Evolutionary conservation across 2,797 vertebrate species (phyloP).

Genomic region (Scyliorhinus canicula): DNA sequence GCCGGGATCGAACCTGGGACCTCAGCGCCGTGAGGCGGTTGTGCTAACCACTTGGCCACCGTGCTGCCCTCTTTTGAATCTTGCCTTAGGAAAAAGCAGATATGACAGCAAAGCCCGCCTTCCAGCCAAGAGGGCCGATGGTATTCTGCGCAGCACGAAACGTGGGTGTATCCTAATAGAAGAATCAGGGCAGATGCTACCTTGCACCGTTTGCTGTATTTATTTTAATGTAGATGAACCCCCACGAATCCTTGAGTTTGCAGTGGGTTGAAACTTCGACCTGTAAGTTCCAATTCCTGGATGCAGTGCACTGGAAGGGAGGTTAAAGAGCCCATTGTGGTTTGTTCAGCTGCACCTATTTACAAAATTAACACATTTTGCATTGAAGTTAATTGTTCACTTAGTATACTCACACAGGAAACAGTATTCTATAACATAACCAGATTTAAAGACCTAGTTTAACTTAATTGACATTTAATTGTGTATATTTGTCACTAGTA

Average conservation of each 20-base stretch:
- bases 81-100: constrained; percentile 65
- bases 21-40: too few species aligned
- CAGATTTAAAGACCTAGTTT: constrained; percentile 19
- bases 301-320: constrained; percentile 55
- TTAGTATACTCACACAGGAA: constrained; percentile 21
- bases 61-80: too few species aligned
- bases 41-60: too few species aligned
- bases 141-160: constrained; percentile 69
- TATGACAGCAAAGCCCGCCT: constrained; percentile 70
- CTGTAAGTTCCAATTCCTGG: constrained; percentile 69
- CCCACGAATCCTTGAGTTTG: constrained; percentile 76
- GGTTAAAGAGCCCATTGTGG: constrained; percentile 36
- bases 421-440: constrained; percentile 18
- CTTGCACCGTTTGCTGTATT: constrained; percentile 75
- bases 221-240: constrained; percentile 81
- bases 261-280: constrained; percentile 69
- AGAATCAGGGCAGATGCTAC: constrained; percentile 81
- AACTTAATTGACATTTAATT: not conserved
- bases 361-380: constrained; percentile 23
- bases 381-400: constrained; percentile 35
- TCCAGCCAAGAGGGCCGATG: constrained; percentile 67
- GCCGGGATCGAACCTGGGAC: too few species aligned
- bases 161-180: constrained; percentile 80
- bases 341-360: constrained; percentile 38
- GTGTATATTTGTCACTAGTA: constrained; percentile 22